Conservation (phyloP, 2,113 vertebrate genomes). For the Bujurquina vittata region DNA sequence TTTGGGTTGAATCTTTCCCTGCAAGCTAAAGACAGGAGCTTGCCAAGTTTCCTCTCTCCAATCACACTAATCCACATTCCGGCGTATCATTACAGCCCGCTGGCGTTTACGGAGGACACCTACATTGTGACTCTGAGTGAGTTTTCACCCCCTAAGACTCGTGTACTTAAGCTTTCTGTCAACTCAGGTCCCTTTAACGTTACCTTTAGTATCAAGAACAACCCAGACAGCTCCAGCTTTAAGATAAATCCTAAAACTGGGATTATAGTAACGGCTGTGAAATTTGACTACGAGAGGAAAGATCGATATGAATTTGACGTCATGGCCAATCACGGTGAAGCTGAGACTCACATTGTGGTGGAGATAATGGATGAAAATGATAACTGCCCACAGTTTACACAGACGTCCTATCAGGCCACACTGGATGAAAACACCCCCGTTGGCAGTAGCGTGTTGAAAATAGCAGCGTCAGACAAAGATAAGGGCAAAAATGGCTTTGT, state of each 20-base stretch:
- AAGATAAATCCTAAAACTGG: slow-evolving; percentile 88
- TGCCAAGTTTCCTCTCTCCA: slow-evolving; percentile 81
- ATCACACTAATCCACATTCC: slow-evolving; percentile 85
- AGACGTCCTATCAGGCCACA: slow-evolving; percentile 81
- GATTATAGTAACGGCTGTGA: slow-evolving; percentile 84
- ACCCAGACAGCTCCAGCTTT: slow-evolving; percentile 81
- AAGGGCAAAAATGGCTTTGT: slow-evolving; percentile 87
- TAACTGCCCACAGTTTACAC: slow-evolving; percentile 86
- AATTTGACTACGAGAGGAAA: slow-evolving; percentile 84
- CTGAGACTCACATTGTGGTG: slow-evolving; percentile 80
- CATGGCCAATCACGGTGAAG: slow-evolving; percentile 76
- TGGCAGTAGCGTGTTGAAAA: slow-evolving; percentile 87
- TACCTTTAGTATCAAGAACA: slow-evolving; percentile 85
- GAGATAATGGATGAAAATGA: slow-evolving; percentile 91
- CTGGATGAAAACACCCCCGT: slow-evolving; percentile 90
- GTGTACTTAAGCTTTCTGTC: slow-evolving; percentile 84
- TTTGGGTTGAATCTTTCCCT: slow-evolving; percentile 92
- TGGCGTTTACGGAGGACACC: slow-evolving; percentile 84
- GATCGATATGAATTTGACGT: slow-evolving; percentile 87
- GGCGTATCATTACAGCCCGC: slow-evolving; percentile 73
- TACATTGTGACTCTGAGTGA: slow-evolving; percentile 89
- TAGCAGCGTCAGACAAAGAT: slow-evolving; percentile 87
- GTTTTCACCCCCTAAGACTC: slow-evolving; percentile 87
- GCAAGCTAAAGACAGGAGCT: slow-evolving; percentile 85
- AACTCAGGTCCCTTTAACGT: slow-evolving; percentile 74